These are phyloP conservation scores for Diorhabda sublineata DNA, from an alignment of 1,140 invertebrate species.

Conservation along the genomic window DNA sequence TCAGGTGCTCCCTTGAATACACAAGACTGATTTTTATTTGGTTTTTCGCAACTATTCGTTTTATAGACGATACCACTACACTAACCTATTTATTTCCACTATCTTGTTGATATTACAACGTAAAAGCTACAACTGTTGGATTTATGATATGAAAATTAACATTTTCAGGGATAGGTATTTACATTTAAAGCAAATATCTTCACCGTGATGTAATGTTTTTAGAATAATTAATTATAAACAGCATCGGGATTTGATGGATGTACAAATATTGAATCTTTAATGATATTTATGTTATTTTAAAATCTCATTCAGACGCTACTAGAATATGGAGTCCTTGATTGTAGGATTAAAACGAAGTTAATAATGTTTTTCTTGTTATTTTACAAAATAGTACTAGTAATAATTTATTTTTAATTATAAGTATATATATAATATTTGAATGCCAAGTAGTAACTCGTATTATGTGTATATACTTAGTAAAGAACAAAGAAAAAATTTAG, in stretches of 20 bases:
- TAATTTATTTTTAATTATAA: no score
- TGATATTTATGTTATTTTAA: constrained; percentile 3
- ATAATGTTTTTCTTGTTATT: no score
- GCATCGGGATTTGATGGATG: neutral
- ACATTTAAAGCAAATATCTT: constrained; percentile 10
- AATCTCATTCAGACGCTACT: neutral
- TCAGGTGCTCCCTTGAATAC: no score
- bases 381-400: no score
- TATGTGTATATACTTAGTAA: no score
- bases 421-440: no score
- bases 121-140: neutral
- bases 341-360: no score
- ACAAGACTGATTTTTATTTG: no score
- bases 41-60: no score
- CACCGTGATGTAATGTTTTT: constrained; percentile 14
- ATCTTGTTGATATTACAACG: neutral
- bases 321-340: neutral
- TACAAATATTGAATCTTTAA: constrained; percentile 5
- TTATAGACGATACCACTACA: neutral
- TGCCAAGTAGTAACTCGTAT: no score
- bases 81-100: neutral
- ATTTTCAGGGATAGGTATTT: constrained; percentile 13
- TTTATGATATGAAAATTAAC: constrained; percentile 5
- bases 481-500: no score
- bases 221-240: constrained; percentile 4